Conservation (phyloP, 2,888 invertebrate species). For the Orchestes rusci region DNA sequence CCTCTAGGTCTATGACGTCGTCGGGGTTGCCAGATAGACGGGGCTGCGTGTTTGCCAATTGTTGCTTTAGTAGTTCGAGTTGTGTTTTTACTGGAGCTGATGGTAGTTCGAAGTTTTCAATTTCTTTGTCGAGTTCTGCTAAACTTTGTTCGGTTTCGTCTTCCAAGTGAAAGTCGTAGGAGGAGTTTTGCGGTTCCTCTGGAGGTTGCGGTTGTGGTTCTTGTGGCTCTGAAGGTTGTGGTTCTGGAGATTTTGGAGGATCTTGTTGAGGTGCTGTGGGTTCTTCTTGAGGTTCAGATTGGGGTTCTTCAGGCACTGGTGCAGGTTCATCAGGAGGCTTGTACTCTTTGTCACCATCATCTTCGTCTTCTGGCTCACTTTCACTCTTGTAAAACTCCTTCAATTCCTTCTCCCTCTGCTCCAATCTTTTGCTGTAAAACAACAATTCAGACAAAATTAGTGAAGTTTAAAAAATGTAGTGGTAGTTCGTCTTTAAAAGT, state of each 20-base stretch:
- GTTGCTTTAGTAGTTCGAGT: conserved; percentile 36
- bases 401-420: conserved; percentile 67
- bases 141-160: too few relatives aligned
- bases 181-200: background rate
- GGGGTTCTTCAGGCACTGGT: too few relatives aligned
- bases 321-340: too few relatives aligned
- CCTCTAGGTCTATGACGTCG: conserved; percentile 56
- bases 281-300: too few relatives aligned
- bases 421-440: conserved; percentile 53
- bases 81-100: conserved; percentile 28
- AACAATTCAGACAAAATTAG: background rate
- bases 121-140: conserved; percentile 27
- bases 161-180: conserved; percentile 6
- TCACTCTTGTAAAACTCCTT: conserved; percentile 71
- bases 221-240: too few relatives aligned
- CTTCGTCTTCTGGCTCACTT: conserved; percentile 47
- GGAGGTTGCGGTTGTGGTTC: too few relatives aligned
- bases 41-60: conserved; percentile 42
- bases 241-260: too few relatives aligned
- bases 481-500: too few relatives aligned
- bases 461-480: too few relatives aligned
- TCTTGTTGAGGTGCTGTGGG: too few relatives aligned
- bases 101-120: conserved; percentile 17
- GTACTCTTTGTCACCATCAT: conserved; percentile 25
- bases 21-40: conserved; percentile 49